These are phyloP conservation scores for Porites rus DNA, from an alignment of 92 coral and sea anemone species.

Conservation along the genomic window DNA sequence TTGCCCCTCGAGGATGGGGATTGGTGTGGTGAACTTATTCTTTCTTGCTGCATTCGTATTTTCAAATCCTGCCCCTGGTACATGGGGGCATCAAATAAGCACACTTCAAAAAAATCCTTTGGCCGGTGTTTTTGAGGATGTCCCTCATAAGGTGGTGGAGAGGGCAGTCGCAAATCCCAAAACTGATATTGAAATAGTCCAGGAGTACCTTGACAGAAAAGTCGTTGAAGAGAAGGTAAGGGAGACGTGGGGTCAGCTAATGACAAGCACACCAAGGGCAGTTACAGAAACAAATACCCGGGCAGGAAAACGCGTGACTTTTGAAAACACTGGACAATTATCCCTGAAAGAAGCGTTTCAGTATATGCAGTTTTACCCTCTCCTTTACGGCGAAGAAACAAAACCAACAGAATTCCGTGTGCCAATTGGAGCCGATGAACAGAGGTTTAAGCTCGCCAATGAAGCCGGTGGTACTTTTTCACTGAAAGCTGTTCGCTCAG, in stretches of 20 bases:
- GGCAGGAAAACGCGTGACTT: slow-evolving; percentile 25
- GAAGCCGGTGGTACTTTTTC: slow-evolving; percentile 27
- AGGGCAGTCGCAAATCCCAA: neutral
- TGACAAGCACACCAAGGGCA: neutral
- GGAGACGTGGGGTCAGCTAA: slow-evolving; percentile 10
- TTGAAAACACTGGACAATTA: slow-evolving; percentile 11
- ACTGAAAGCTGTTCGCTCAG: slow-evolving; percentile 5
- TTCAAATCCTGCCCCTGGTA: neutral
- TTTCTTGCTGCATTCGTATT: neutral
- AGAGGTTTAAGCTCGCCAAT: slow-evolving; percentile 29
- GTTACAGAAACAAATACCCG: slow-evolving; percentile 17
- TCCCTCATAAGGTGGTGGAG: neutral
- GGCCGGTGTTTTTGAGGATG: neutral
- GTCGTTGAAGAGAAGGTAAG: slow-evolving; percentile 18
- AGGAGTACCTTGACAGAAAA: slow-evolving; percentile 6
- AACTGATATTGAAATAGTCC: neutral
- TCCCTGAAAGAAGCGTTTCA: slow-evolving; percentile 43
- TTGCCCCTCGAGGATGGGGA: neutral
- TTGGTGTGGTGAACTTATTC: neutral
- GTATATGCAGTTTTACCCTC: slow-evolving; percentile 43
- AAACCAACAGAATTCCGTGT: slow-evolving; percentile 33
- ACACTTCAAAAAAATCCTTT: neutral
- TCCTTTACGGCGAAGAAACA: slow-evolving; percentile 32
- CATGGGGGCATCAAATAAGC: neutral
- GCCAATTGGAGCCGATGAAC: slow-evolving; percentile 37